Base-by-base conservation (phyloP, 1,140 invertebrate species). In the Megalopta genalis region DNA sequence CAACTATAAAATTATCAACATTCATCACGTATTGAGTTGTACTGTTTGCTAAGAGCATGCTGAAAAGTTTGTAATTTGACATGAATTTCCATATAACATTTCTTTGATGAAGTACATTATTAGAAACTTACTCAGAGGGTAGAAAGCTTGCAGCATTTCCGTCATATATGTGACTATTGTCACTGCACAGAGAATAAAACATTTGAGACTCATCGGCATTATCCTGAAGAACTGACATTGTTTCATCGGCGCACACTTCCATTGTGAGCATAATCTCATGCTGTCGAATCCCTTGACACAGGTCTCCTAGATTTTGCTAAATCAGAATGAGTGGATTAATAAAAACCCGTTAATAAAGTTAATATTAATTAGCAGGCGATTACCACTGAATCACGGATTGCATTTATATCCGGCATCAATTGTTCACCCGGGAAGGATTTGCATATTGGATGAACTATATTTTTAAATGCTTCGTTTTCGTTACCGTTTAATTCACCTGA, bases 111-210 rank as follows among this genome's bases (percentile, higher is more conserved):
- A 67, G 16, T 64, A 64, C 59, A 66, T 37, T 37, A 46, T 25
- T 46, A 68, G 70, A 57, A 57, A 85, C 85, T 83, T 77, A 91
- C 84, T 89, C 84, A 14, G 76, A 83, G 42, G 88, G 86, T 71
- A 91, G 86, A 77, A 88, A 91, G 82, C 91, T 89, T 83, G 91
- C 88, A 60, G 88, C 90, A 57, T 78, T 88, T 6, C 85, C 73
- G 42, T 89, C 87, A 16, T 88, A 88, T 42, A 89, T 64, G 46
- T 87, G 86, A 57, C 87, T 91, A 67, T 83, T 88, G 16, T 92
- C 91, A 59, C 90, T 92, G 66, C 87, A 89, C 6, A 93, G 81
- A 12, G 92, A 92, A 77, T 92, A 89, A 83, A 90, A 93, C 67
- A 89, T 87, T 46, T 92, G 89, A 8, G 92, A 90, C 64, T 92